Evolutionary conservation across 2,797 vertebrate species (phyloP).

Genomic region (Ispidina picta): DNA sequence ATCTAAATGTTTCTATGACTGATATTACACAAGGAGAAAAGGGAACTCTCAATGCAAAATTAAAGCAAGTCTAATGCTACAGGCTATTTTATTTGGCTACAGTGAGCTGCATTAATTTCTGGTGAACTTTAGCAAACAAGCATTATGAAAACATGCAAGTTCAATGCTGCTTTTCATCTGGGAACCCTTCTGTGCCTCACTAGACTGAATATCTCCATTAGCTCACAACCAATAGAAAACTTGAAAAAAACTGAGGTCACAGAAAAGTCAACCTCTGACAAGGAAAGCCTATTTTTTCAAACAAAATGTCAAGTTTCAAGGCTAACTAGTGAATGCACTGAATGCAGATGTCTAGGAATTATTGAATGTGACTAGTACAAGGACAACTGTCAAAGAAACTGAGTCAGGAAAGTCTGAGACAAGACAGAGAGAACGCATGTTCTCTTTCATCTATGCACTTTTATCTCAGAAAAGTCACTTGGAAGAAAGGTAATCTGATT

Average conservation of each 20-base stretch:
- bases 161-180: background rate
- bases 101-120: background rate
- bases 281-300: background rate
- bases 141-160: background rate
- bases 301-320: background rate
- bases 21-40: background rate
- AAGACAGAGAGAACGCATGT: background rate
- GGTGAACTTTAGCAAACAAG: background rate
- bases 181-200: background rate
- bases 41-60: background rate
- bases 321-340: background rate
- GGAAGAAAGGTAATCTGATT: slow-evolving; percentile 8
- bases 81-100: background rate
- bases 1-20: background rate
- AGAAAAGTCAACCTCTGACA: background rate
- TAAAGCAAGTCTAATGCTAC: background rate
- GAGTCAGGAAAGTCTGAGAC: background rate
- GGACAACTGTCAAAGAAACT: background rate
- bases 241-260: background rate
- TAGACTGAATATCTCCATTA: background rate
- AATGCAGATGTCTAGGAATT: background rate
- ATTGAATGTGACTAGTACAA: background rate
- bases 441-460: background rate
- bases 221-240: background rate
- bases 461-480: slow-evolving; percentile 8